These are phyloP conservation scores for Microplitis demolitor DNA, from an alignment of 1,140 invertebrate genomes.

Conservation along the genomic window DNA sequence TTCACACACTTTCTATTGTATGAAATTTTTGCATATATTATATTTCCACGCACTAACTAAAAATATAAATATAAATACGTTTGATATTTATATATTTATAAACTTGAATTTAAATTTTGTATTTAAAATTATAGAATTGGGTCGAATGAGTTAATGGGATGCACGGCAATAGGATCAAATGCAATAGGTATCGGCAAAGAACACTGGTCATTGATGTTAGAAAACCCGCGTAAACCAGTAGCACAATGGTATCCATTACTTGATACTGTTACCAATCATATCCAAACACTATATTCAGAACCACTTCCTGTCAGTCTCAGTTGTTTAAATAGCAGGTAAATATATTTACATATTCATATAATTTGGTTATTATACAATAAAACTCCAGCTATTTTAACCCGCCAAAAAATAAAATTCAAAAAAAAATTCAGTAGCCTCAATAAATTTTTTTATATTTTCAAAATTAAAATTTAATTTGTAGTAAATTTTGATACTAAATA, in stretches of 20 bases:
- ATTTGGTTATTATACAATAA: not conserved
- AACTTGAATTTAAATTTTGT: not conserved
- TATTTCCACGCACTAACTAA: too few relatives aligned
- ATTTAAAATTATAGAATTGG: constrained; percentile 70
- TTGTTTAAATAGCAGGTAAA: constrained; percentile 70
- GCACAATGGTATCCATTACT: constrained; percentile 85
- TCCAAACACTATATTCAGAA: constrained; percentile 61
- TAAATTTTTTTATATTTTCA: too few relatives aligned
- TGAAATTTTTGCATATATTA: too few relatives aligned
- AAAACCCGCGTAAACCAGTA: constrained; percentile 81
- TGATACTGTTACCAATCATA: constrained; percentile 69
- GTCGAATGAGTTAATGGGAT: constrained; percentile 85
- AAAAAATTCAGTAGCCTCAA: too few relatives aligned
- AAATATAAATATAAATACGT: too few relatives aligned
- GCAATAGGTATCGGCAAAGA: constrained; percentile 81
- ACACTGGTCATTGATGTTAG: constrained; percentile 89
- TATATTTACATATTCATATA: not conserved
- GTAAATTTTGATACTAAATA: too few relatives aligned
- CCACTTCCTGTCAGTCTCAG: constrained; percentile 66
- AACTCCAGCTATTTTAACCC: too few relatives aligned
- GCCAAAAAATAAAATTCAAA: too few relatives aligned
- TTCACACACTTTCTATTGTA: too few relatives aligned
- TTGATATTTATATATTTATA: not conserved
- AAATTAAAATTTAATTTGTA: too few relatives aligned
- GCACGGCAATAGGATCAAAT: constrained; percentile 77